Conservation (phyloP, 2,888 invertebrate genomes). For the Cotesia congregata region DNA sequence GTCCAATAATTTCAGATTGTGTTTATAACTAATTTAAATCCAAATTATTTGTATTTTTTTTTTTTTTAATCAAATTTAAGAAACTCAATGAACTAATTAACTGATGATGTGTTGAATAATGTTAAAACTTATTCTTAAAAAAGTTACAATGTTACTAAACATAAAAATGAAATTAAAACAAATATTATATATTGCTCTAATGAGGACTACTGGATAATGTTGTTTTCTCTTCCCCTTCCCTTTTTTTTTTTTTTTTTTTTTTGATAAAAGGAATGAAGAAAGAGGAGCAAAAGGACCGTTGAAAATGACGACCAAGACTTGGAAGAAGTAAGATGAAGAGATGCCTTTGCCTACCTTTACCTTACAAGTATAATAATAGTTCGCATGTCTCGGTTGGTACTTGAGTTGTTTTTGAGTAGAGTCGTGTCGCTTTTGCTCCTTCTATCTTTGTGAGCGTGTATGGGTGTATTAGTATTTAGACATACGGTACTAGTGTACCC, state of each 20-base stretch:
- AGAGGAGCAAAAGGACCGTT: slow-evolving; percentile 14
- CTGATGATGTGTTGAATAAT: too few species aligned
- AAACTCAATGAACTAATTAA: too few species aligned
- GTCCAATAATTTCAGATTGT: too few species aligned
- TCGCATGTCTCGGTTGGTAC: slow-evolving; percentile 39
- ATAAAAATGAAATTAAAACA: too few species aligned
- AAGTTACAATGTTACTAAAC: too few species aligned
- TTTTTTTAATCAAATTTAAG: too few species aligned
- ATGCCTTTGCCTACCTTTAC: neutral
- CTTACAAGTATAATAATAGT: neutral
- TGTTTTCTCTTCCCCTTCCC: neutral
- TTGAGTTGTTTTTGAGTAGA: slow-evolving; percentile 36
- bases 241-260: neutral
- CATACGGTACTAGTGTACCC: slow-evolving; percentile 10
- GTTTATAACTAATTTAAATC: too few species aligned
- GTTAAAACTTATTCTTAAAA: too few species aligned
- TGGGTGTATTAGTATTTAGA: neutral
- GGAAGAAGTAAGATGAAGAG: slow-evolving; percentile 3
- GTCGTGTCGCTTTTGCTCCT: slow-evolving; percentile 12
- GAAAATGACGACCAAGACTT: neutral
- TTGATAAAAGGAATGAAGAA: slow-evolving; percentile 30
- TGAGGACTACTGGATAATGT: neutral
- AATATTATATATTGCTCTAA: neutral
- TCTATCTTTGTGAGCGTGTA: neutral
- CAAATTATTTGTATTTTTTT: too few species aligned